Base-by-base conservation (phyloP, 2,113 vertebrate genomes). In the Albula glossodonta region DNA sequence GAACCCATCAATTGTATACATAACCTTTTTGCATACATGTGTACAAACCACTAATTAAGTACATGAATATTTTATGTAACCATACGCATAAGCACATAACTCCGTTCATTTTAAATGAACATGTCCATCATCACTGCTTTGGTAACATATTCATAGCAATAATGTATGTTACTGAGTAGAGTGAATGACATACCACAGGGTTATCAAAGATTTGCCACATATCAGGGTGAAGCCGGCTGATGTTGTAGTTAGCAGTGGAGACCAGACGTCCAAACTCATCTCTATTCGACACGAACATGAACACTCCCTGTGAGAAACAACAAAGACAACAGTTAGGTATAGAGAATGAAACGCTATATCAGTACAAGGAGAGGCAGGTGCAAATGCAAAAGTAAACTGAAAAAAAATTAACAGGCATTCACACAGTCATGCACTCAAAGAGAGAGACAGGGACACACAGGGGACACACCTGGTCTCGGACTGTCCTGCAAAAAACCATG, bases 171-270 rank as follows among this genome's bases (percentile, higher is more conserved):
- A 2, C 5, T 31, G 31, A 78, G 78, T 1, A 50, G n/a, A 53
- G 11, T 4, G 2, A 25, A 2, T 1, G 0, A 82, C 92, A 90
- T 87, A 96, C 96, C 86, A 94, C 31, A 0, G 96, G 95, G 84
- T 96, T 96, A 87, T 96, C 94, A 0, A 94, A 95, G 87, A 96
- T 96, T 91, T 96, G 96, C 96, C 96, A 96, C 89, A 96, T 92
- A 86, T 96, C 96, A 0, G 93, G 95, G 88, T 96, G 88, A 0
- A 96, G 93, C 15, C 90, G 94, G 51, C 93, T 94, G 0, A 88
- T 95, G 92, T 96, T 95, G 2, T 95, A 96, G 15, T 90, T 93
- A 22, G 88, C 88, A 0, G 93, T 92, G 81, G 96, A 92, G 78
- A 96, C 22, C 31, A 96, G 92, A 1, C 91, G 93, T 0, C 96